phyloP scores from a whole-genome alignment of 2,113 vertebrate genomes.

The Eidolon helvum region DNA sequence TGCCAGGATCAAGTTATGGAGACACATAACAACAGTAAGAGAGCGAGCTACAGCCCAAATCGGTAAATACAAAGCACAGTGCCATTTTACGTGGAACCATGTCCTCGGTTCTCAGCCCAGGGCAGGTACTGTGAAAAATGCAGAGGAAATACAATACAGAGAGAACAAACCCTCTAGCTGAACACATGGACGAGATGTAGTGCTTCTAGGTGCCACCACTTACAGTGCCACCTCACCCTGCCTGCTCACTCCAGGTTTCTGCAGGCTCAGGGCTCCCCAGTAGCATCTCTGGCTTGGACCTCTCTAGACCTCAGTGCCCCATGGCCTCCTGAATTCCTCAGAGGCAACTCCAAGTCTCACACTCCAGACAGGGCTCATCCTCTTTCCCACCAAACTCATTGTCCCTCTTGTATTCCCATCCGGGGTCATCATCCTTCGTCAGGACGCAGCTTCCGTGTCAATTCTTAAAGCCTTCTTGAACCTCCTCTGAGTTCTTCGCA shows the following conservation, averaged over 20 bases:
- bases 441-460: background rate
- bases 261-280: background rate
- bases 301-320: background rate
- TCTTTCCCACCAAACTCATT: background rate
- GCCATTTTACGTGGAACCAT: background rate
- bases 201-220: background rate
- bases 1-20: background rate
- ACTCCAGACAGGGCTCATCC: background rate
- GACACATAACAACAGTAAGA: background rate
- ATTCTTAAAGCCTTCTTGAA: background rate
- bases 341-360: background rate
- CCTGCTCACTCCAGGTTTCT: background rate
- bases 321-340: background rate
- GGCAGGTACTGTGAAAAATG: background rate
- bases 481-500: background rate
- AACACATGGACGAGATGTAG: accelerated
- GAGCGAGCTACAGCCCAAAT: background rate
- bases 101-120: background rate
- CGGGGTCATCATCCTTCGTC: background rate
- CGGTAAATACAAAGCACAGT: background rate
- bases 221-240: accelerated
- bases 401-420: background rate
- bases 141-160: background rate
- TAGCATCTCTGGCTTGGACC: background rate
- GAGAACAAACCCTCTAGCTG: background rate